Base-by-base conservation (phyloP, 1,140 invertebrate genomes). In the Hylaeus volcanicus region DNA sequence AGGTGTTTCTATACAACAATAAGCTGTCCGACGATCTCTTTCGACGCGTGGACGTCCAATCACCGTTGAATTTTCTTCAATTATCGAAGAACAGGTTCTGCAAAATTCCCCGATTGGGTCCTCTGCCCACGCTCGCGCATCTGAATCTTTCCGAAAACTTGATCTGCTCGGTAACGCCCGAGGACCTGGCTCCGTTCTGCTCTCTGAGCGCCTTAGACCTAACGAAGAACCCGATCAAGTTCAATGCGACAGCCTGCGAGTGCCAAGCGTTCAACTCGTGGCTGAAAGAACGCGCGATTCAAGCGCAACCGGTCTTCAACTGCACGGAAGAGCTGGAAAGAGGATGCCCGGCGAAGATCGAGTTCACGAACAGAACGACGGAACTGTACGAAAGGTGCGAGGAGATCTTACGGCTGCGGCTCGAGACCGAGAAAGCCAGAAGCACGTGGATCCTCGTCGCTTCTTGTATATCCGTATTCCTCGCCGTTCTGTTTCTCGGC, bases 101-200 rank as follows among this genome's bases (percentile, higher is more conserved):
- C 5, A 81, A 69, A 51, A 74, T 93, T 4, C 92, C 92, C 0
- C 11, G 82, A 2, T 37, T 92, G 1, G 86, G 83, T 5, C 56
- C 74, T 0, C 43, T 90, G 1, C 81, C 91, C 0, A 88, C 81
- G 0, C 61, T 94, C 9, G 55, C 39, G 0, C 56, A 87, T 11
- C 74, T 94, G 5, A 94, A 94, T 73, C 71, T 94, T 0, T 92
- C 91, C 0, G 69, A 82, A 4, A 94, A 94, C 60, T 1, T n/a
- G 0, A 94, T 94, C 43, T 51, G 9, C 0, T 71, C 72, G 5
- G 78, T 94, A 1, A 86, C 79, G 14, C 75, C 89, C 2, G 90
- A 91, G 1, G 91, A 94, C 1, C 77, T 94, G 14, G 91, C 89
- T 0, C 84, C 88, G 0, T 90, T 92, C 8, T 93, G 93, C 60